phyloP scores from a whole-genome alignment of 2,888 invertebrate species.

The Nysson spinosus region DNA sequence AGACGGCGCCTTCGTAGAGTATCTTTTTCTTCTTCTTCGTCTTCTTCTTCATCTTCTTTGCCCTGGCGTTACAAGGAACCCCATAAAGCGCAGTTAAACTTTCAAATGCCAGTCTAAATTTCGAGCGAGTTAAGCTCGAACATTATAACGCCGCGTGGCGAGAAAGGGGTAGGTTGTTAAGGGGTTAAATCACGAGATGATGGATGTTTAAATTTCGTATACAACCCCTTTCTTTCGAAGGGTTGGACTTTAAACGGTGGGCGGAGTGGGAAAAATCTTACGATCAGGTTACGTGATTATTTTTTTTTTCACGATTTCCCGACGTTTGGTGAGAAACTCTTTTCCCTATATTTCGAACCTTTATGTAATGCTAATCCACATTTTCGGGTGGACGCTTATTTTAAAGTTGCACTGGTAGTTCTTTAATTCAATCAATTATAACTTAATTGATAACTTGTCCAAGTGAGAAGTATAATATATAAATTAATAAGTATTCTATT shows the following conservation, averaged over 20 bases:
- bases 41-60: constrained; percentile 6
- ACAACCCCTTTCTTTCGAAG: constrained; percentile 59
- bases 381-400: too few relatives aligned
- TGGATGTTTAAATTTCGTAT: constrained; percentile 72
- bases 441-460: too few relatives aligned
- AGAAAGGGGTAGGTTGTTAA: constrained; percentile 38
- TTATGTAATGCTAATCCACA: too few relatives aligned
- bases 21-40: not conserved
- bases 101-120: constrained; percentile 73
- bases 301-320: not conserved
- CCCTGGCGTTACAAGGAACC: constrained; percentile 22
- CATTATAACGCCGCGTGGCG: constrained; percentile 73
- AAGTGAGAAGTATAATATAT: too few relatives aligned
- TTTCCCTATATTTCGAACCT: too few relatives aligned
- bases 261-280: constrained; percentile 61
- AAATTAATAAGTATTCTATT: too few relatives aligned
- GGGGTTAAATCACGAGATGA: constrained; percentile 62
- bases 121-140: constrained; percentile 67
- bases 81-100: constrained; percentile 67
- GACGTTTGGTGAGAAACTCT: constrained; percentile 16
- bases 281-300: not conserved
- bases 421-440: too few relatives aligned
- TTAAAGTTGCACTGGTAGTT: too few relatives aligned
- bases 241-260: constrained; percentile 51
- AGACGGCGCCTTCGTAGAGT: constrained; percentile 39